Evolutionary conservation across 2,113 vertebrate species (phyloP).

Genomic region (Syrrhaptes paradoxus): DNA sequence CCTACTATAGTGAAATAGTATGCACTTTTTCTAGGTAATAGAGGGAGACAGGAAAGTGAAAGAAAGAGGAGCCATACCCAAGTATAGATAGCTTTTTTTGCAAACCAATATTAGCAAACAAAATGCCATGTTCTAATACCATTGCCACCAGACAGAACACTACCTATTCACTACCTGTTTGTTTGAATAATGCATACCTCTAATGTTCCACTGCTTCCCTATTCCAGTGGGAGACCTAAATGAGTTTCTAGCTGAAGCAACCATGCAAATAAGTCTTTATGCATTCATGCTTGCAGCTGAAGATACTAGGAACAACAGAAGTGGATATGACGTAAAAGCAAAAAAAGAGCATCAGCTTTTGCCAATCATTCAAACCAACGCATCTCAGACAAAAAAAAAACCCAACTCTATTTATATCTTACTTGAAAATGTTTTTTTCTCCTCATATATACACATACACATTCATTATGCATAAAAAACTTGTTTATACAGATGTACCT

Average conservation of each 20-base stretch:
- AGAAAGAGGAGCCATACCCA: background rate
- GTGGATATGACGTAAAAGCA: background rate
- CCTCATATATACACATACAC: background rate
- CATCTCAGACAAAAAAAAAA: background rate
- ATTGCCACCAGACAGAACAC: background rate
- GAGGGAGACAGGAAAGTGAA: background rate
- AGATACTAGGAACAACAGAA: background rate
- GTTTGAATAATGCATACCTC: background rate
- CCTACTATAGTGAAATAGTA: fast-evolving
- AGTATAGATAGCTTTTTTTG: fast-evolving
- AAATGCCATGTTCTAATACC: background rate
- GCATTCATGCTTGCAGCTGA: background rate
- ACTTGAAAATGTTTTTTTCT: background rate
- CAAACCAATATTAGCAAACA: background rate
- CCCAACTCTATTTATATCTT: background rate
- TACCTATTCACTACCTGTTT: background rate
- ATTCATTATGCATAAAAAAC: background rate
- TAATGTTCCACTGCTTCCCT: fast-evolving
- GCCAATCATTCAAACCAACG: background rate
- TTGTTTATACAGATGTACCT: background rate
- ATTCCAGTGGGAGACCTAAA: background rate
- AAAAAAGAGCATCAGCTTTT: background rate
- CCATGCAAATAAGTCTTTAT: background rate
- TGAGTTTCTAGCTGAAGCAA: background rate
- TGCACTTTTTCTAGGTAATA: background rate